phyloP scores from a whole-genome alignment of 2,888 invertebrate genomes.

The Erebia aethiops region DNA sequence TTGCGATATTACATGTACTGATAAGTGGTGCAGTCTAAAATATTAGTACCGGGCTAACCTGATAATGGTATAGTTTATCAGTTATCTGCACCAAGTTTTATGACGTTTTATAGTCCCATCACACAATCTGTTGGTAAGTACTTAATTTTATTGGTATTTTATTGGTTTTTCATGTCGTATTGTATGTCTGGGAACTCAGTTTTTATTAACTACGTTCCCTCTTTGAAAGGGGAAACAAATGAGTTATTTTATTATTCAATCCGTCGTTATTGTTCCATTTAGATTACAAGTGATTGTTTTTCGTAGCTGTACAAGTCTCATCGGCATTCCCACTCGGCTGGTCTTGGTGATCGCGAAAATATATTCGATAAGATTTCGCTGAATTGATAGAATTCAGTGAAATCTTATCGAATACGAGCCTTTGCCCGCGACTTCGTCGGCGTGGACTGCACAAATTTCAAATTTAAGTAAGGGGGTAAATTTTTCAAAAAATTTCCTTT shows the following conservation, averaged over 20 bases:
- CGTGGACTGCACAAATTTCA: too few relatives aligned
- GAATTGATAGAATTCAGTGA: too few relatives aligned
- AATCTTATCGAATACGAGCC: too few relatives aligned
- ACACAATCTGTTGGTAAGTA: neutral
- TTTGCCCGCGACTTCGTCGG: too few relatives aligned
- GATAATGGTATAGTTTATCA: too few relatives aligned
- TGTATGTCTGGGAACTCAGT: neutral
- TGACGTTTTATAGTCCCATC: neutral
- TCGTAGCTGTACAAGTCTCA: neutral
- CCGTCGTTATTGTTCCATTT: conserved; percentile 6
- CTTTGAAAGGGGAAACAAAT: conserved; percentile 5
- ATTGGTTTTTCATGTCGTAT: conserved; percentile 11
- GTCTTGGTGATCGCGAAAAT: neutral
- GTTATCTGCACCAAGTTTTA: too few relatives aligned
- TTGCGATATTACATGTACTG: too few relatives aligned
- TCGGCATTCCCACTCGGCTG: neutral
- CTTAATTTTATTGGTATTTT: too few relatives aligned
- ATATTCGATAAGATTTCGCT: neutral
- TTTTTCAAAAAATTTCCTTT: too few relatives aligned
- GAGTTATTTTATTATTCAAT: conserved; percentile 5
- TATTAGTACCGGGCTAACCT: too few relatives aligned
- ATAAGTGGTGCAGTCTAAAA: too few relatives aligned
- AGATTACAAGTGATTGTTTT: neutral
- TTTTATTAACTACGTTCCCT: conserved; percentile 1
- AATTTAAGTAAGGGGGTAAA: too few relatives aligned